A percentile compares a stretch with the other conserved stretches of the same genome.
Evolutionary conservation across 2,797 vertebrate genomes (phyloP).

Genomic region (Danionella dracula): DNA sequence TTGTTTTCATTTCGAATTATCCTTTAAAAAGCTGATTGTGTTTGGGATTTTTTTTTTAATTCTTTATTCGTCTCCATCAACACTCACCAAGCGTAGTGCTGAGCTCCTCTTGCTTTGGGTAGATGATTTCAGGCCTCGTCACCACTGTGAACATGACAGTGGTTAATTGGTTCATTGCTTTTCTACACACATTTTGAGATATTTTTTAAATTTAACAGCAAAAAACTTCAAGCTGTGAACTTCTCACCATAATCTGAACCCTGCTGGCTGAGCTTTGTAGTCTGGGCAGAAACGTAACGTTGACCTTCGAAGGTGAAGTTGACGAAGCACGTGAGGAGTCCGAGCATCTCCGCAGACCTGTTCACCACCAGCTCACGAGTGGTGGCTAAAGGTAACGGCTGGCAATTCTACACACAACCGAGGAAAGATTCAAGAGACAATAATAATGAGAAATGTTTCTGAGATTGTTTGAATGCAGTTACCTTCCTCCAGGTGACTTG

Average conservation of each 20-base stretch:
- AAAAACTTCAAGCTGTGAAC: neutral
- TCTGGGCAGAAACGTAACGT: conserved; percentile 24
- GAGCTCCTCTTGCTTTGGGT: neutral
- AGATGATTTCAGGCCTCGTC: conserved; percentile 27
- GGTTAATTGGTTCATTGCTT: too few relatives aligned
- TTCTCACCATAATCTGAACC: neutral
- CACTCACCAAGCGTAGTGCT: conserved; percentile 32
- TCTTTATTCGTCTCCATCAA: neutral
- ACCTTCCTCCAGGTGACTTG: conserved; percentile 37
- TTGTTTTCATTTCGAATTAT: too few relatives aligned
- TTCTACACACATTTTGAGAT: too few relatives aligned
- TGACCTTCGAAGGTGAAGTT: conserved; percentile 34
- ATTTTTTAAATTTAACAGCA: too few relatives aligned
- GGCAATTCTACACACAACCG: conserved; percentile 47
- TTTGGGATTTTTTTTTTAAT: too few relatives aligned
- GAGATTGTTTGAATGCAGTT: neutral
- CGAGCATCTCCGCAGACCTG: neutral
- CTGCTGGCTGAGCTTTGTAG: neutral
- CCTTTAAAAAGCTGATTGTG: too few relatives aligned
- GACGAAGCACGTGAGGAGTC: conserved; percentile 42
- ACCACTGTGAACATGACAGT: neutral
- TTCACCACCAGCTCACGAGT: neutral
- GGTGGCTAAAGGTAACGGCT: neutral
- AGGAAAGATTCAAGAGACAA: too few relatives aligned
- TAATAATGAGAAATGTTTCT: too few relatives aligned